These are phyloP conservation scores for Pollenia labialis DNA, from an alignment of 2,888 invertebrate genomes.

Conservation along the genomic window DNA sequence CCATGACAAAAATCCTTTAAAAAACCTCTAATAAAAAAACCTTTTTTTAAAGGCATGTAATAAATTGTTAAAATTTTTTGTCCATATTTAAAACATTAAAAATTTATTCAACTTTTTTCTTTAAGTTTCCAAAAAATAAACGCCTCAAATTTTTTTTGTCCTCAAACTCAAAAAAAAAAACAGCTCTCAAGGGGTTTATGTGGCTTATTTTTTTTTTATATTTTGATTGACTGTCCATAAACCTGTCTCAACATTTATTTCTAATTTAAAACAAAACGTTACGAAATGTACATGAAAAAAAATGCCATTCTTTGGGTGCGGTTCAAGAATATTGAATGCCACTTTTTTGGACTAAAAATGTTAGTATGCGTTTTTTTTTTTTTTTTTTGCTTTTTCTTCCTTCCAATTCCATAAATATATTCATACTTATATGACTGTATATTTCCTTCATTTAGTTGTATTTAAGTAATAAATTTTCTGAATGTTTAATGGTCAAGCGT, in stretches of 20 bases:
- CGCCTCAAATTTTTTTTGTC: neutral
- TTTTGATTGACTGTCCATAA: conserved; percentile 69
- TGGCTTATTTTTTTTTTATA: neutral
- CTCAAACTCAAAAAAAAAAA: conserved; percentile 8
- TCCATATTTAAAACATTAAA: neutral
- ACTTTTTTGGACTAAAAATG: conserved; percentile 43
- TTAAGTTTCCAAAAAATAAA: conserved; percentile 4
- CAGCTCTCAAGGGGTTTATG: conserved; percentile 35
- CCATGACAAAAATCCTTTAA: conserved; percentile 14
- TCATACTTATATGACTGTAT: conserved; percentile 35
- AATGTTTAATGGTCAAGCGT: conserved; percentile 64
- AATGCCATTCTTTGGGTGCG: conserved; percentile 70
- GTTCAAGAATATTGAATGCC: conserved; percentile 57
- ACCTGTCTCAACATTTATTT: conserved; percentile 60
- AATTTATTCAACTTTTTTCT: neutral
- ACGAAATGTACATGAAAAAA: conserved; percentile 7
- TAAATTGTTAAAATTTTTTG: conserved; percentile 9
- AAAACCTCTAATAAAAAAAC: neutral
- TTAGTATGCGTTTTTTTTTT: neutral
- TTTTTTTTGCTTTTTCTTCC: conserved; percentile 13
- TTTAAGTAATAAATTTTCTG: conserved; percentile 54
- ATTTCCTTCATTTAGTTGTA: conserved; percentile 46
- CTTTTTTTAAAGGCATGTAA: neutral
- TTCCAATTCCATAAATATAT: conserved; percentile 7
- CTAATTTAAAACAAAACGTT: conserved; percentile 9